Evolutionary conservation across 2,888 invertebrate genomes (phyloP).

Genomic region (Iselma pallidipennis): DNA sequence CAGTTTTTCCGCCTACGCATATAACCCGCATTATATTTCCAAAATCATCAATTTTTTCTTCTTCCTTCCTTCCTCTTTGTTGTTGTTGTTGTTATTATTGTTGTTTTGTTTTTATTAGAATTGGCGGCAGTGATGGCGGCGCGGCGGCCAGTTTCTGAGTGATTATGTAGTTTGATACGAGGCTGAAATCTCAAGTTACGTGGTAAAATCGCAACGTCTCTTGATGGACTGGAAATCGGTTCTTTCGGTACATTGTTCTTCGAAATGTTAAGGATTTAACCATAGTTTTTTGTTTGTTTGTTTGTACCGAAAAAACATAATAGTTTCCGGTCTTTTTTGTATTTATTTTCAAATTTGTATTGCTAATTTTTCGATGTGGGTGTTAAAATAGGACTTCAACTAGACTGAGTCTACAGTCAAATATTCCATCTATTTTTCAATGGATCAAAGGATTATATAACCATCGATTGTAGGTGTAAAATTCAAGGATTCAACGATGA

Average conservation of each 20-base stretch:
- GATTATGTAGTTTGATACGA: conserved; percentile 48
- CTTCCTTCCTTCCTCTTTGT: no score
- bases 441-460: background rate
- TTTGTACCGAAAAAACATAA: background rate
- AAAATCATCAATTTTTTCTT: background rate
- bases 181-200: conserved; percentile 42
- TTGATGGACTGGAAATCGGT: conserved; percentile 27
- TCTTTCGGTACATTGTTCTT: background rate
- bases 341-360: background rate
- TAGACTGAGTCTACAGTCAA: background rate
- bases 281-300: background rate
- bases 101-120: background rate
- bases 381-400: background rate
- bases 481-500: background rate
- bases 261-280: no score
- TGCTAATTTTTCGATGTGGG: background rate
- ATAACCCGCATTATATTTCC: background rate
- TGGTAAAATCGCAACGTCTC: conserved; percentile 39
- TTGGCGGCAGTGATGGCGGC: background rate
- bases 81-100: background rate
- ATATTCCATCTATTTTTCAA: background rate
- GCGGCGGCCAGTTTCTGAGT: conserved; percentile 42
- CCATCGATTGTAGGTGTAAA: background rate
- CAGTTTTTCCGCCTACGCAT: conserved; percentile 32
- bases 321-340: background rate